Percentiles rank a stretch among this genome's conserved stretches.
Evolutionary conservation across 1,140 invertebrate species (phyloP).

Genomic region (Zaprionus davidi): DNA sequence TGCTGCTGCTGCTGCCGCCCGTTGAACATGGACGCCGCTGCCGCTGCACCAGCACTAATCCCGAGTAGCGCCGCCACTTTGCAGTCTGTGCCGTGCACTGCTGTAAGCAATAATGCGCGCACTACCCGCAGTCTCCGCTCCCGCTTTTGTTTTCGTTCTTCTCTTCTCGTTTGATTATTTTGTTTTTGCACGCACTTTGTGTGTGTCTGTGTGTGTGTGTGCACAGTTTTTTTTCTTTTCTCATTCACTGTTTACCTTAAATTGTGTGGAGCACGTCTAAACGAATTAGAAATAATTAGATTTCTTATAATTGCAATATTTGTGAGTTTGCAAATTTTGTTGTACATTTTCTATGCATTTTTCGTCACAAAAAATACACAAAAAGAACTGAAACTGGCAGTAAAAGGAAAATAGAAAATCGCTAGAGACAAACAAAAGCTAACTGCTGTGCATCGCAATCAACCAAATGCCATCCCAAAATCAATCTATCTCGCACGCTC

Average conservation of each 20-base stretch:
- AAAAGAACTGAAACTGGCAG: conserved; percentile 59
- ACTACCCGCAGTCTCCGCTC: conserved; percentile 29
- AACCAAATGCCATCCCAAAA: conserved; percentile 52
- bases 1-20: conserved; percentile 57
- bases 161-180: conserved; percentile 40
- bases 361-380: conserved; percentile 75
- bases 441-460: conserved; percentile 46
- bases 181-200: conserved; percentile 63
- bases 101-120: conserved; percentile 61
- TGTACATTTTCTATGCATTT: conserved; percentile 67
- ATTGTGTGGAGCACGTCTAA: conserved; percentile 31
- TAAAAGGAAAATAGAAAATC: conserved; percentile 67
- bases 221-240: conserved; percentile 27
- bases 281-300: conserved; percentile 22
- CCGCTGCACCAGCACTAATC: conserved; percentile 72
- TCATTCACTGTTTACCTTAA: conserved; percentile 14
- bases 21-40: conserved; percentile 77
- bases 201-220: conserved; percentile 35
- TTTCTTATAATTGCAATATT: conserved; percentile 26
- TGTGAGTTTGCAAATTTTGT: conserved; percentile 42
- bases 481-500: conserved; percentile 67
- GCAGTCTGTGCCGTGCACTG: conserved; percentile 72
- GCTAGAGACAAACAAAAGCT: conserved; percentile 50
- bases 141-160: conserved; percentile 47
- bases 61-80: conserved; percentile 80